These are phyloP conservation scores for Ochotona curzoniae DNA, from an alignment of 2,113 vertebrate genomes.

Conservation along the genomic window DNA sequence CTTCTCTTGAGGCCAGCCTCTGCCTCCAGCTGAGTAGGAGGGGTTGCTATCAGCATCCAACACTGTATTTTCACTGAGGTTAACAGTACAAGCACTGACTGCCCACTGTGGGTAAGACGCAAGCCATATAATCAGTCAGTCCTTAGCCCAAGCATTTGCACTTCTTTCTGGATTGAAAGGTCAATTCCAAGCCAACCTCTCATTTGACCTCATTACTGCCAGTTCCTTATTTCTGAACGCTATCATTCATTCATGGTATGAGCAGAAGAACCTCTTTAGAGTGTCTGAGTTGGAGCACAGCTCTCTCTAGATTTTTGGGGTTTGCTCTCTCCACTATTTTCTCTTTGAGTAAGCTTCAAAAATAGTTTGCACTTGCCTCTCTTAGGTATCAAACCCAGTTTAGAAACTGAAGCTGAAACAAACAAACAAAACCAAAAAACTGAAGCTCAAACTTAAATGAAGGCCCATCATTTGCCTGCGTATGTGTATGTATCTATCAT, in stretches of 20 bases:
- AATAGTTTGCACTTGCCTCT: neutral
- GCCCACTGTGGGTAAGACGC: neutral
- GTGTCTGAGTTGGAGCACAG: neutral
- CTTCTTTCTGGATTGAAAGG: neutral
- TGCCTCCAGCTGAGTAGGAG: neutral
- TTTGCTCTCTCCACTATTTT: conserved; percentile 16
- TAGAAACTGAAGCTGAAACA: neutral
- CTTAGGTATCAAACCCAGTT: neutral
- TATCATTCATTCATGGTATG: neutral
- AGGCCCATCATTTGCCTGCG: too few relatives aligned
- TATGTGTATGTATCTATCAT: too few relatives aligned
- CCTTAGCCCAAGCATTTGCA: neutral
- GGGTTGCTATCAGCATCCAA: neutral
- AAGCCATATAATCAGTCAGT: neutral
- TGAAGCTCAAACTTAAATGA: neutral
- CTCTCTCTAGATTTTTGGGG: neutral
- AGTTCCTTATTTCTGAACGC: neutral
- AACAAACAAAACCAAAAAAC: neutral
- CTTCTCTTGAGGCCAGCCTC: neutral
- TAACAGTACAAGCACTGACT: neutral
- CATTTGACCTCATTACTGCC: neutral
- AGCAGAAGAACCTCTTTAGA: neutral
- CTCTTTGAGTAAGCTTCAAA: neutral
- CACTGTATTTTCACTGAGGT: neutral
- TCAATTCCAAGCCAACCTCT: neutral